phyloP scores from a whole-genome alignment of 2,113 vertebrate genomes.

The Tursiops truncatus region DNA sequence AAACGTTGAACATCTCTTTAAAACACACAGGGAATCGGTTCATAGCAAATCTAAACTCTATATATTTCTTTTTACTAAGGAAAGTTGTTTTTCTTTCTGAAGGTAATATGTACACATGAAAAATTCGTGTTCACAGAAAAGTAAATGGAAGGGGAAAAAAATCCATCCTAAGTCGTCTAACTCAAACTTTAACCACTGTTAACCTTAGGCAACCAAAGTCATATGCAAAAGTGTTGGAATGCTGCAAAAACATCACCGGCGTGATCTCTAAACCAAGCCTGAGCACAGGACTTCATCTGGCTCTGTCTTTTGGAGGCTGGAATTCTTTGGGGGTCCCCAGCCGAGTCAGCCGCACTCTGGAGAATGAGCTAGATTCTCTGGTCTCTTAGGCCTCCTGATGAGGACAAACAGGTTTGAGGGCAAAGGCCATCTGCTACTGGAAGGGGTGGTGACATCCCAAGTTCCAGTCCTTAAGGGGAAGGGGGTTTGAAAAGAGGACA shows the following conservation, averaged over 20 bases:
- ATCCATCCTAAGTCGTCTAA: accelerated
- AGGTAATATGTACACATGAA: background rate
- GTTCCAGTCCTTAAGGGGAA: background rate
- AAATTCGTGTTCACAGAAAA: background rate
- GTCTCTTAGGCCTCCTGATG: background rate
- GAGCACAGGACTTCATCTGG: background rate
- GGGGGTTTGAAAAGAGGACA: background rate
- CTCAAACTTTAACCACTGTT: no score
- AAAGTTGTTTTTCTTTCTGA: background rate
- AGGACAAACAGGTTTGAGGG: background rate
- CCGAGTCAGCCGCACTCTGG: background rate
- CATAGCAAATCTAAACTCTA: background rate
- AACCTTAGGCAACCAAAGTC: background rate
- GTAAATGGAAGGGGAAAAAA: background rate
- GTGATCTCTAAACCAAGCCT: accelerated
- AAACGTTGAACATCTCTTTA: background rate
- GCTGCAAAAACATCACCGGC: background rate
- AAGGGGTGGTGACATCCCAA: background rate
- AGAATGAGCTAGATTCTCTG: accelerated
- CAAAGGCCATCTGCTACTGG: background rate
- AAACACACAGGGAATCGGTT: background rate
- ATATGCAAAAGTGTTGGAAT: accelerated
- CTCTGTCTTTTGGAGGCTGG: background rate
- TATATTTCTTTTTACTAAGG: background rate
- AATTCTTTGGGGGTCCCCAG: no score